Base-by-base conservation (phyloP, 2,797 vertebrate genomes). In the Spondyliosoma cantharus region DNA sequence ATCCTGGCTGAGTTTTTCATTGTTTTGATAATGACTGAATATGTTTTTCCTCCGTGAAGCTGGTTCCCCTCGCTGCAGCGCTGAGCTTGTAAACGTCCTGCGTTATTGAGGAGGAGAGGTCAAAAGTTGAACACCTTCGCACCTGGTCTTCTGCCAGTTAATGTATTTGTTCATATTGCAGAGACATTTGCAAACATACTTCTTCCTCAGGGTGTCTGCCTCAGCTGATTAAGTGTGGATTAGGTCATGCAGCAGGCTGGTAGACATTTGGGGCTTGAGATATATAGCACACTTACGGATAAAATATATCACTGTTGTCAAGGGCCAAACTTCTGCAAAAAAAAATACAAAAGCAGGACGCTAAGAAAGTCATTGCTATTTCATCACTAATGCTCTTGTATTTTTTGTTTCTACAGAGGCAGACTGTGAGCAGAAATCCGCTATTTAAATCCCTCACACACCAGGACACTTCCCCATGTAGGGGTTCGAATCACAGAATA, bases 21-120 rank as follows among this genome's bases (percentile, higher is more conserved):
- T 91, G 86, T 90, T 90, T 86, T 82, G 49, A 80, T 65, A 77
- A 67, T 84, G 82, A 84, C 76, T 54, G 46, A 81, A 90, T 88
- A 61, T 86, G 87, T 91, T 92, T 87, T 85, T 54, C 71, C 78
- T 88, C 59, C 24, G 64, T 65, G 84, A 87, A 17, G 73, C 73
- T 42, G 85, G 68, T 61, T 77, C 68, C 45, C 45, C 46, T 83
- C 54, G 8, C 20, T 7, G 57, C 76, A 42, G 52, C 50, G 66
- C 72, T 54, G 45, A 54, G 52, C 62, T 71, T 67, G 78, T 85
- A 88, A 88, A 86, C 6, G 77, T 90, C 80, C 64, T 8, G 37
- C 56, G 83, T 91, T 75, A 86, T 43, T 57, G 65, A 61, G 42
- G 63, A 74, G 58, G 62, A 63, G 76, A 75, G 77, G 67, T 88